Evolutionary conservation across 2,113 vertebrate species (phyloP).

Genomic region (Pseudonaja textilis): DNA sequence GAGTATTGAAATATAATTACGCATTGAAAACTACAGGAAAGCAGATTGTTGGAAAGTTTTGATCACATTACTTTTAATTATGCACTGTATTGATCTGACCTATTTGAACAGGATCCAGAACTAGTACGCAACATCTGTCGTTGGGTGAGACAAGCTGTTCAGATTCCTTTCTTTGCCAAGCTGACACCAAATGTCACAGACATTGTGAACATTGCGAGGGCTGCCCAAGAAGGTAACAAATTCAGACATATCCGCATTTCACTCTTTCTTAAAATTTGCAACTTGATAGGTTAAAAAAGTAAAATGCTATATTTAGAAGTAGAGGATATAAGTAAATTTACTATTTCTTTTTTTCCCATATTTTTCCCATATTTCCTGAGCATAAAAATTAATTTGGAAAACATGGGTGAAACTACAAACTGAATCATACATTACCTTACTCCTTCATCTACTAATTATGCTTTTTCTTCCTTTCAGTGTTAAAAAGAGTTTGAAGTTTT

Average conservation of each 20-base stretch:
- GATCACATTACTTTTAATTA: conserved; percentile 73
- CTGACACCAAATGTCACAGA: conserved; percentile 94
- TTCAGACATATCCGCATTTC: conserved; percentile 1
- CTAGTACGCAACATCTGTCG: conserved; percentile 92
- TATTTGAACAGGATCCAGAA: conserved; percentile 86
- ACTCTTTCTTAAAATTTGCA: conserved; percentile 19
- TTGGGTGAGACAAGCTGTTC: conserved; percentile 89
- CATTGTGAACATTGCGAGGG: conserved; percentile 86
- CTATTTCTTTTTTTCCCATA: background rate
- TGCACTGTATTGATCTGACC: conserved; percentile 72
- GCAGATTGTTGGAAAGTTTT: conserved; percentile 59
- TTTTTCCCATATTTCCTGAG: background rate
- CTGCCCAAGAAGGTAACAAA: conserved; percentile 84
- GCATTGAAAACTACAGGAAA: conserved; percentile 33
- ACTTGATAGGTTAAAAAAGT: background rate
- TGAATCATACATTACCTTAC: background rate
- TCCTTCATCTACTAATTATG: background rate
- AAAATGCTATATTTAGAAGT: background rate
- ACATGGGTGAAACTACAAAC: background rate
- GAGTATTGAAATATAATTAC: conserved; percentile 46
- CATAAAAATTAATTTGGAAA: background rate
- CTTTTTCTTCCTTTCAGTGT: background rate
- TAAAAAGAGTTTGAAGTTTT: background rate
- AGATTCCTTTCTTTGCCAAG: conserved; percentile 94
- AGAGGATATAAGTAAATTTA: background rate